These are phyloP conservation scores for Platygyra sinensis DNA, from an alignment of 64 coral and sea anemone genomes.

Conservation along the genomic window DNA sequence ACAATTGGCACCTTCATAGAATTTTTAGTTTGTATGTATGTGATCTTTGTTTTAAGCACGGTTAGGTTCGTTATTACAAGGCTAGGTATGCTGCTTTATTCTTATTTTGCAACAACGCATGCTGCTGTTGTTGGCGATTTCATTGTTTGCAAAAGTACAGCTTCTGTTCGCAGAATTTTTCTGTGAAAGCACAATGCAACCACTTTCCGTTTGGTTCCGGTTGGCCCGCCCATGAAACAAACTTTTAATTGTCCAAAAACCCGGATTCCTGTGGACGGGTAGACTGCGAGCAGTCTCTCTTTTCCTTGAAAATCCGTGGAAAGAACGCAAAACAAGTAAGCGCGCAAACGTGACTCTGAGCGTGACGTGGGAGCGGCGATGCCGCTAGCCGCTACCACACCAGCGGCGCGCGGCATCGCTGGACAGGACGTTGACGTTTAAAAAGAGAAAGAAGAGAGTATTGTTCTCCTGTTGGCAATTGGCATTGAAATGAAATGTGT, in stretches of 20 bases:
- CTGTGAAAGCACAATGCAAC: slow-evolving; percentile 49
- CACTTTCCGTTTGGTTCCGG: too few relatives aligned
- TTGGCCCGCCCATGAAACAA: slow-evolving; percentile 57
- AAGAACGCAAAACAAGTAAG: too few relatives aligned
- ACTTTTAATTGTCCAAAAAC: slow-evolving; percentile 36
- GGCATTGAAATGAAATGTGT: too few relatives aligned
- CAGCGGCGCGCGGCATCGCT: too few relatives aligned
- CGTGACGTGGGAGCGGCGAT: too few relatives aligned
- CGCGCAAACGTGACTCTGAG: too few relatives aligned
- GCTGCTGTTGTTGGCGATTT: slow-evolving; percentile 12
- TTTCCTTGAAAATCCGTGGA: too few relatives aligned
- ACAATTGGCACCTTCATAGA: slow-evolving; percentile 19
- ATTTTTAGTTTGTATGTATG: slow-evolving; percentile 21
- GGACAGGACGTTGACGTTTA: too few relatives aligned
- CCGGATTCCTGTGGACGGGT: not conserved
- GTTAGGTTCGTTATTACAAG: not conserved
- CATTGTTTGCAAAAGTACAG: slow-evolving; percentile 12
- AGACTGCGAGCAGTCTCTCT: too few relatives aligned
- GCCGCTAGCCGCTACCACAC: too few relatives aligned
- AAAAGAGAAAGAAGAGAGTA: not conserved
- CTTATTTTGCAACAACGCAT: slow-evolving; percentile 17
- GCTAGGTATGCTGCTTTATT: not conserved
- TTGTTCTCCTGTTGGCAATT: slow-evolving; percentile 25
- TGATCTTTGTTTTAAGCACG: slow-evolving; percentile 26
- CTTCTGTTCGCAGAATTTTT: slow-evolving; percentile 34